phyloP scores from a whole-genome alignment of 2,888 invertebrate species.

The Ceramica pisi region DNA sequence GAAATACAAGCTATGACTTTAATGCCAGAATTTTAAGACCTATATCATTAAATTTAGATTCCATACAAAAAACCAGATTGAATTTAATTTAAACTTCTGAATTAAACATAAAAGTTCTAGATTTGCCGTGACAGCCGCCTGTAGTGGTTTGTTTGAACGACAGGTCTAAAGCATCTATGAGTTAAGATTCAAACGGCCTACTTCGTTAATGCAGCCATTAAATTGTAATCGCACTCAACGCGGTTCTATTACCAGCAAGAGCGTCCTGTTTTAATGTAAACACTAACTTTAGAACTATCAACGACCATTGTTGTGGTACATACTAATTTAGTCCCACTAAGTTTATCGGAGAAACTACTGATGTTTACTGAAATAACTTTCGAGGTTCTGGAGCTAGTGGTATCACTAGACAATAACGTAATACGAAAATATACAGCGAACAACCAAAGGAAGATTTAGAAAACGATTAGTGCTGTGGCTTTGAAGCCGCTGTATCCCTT shows the following conservation, averaged over 20 bases:
- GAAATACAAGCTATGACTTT: constrained; percentile 22
- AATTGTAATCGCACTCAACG: constrained; percentile 32
- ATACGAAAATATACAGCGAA: neutral
- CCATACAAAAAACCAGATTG: neutral
- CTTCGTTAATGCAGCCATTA: constrained; percentile 31
- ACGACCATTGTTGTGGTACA: constrained; percentile 29
- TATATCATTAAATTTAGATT: neutral
- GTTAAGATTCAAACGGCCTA: constrained; percentile 25
- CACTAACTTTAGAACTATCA: constrained; percentile 40
- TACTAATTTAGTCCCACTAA: constrained; percentile 43
- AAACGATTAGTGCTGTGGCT: too few species aligned
- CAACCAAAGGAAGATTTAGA: neutral
- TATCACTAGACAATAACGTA: neutral
- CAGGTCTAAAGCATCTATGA: constrained; percentile 25
- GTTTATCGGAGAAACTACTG: constrained; percentile 11
- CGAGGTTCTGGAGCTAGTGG: neutral
- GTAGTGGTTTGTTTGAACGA: constrained; percentile 12
- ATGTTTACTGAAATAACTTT: constrained; percentile 8
- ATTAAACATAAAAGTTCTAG: constrained; percentile 39
- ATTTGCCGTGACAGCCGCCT: constrained; percentile 13
- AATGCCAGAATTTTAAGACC: neutral
- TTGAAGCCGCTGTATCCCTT: too few species aligned
- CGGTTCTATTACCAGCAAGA: constrained; percentile 35
- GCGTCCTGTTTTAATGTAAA: constrained; percentile 40
- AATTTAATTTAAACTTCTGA: constrained; percentile 31